Conservation (phyloP, 2,888 invertebrate genomes). For the Orthosia gothica region DNA sequence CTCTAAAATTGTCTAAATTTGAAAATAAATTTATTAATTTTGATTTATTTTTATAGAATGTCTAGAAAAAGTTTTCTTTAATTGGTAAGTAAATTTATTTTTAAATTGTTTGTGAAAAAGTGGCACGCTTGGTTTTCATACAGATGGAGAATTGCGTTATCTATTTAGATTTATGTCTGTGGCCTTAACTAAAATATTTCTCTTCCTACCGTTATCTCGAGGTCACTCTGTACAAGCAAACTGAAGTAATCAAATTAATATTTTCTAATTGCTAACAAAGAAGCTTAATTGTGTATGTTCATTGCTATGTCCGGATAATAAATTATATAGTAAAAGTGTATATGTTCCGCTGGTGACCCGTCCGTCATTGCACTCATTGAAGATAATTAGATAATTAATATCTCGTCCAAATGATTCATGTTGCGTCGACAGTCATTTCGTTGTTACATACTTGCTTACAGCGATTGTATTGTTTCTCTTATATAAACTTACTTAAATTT, state of each 20-base stretch:
- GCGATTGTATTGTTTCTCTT: not conserved
- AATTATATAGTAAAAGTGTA: constrained; percentile 24
- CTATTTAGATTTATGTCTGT: too few relatives aligned
- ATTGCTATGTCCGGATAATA: constrained; percentile 49
- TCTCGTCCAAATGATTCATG: constrained; percentile 59
- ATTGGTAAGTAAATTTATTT: too few relatives aligned
- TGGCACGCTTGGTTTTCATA: too few relatives aligned
- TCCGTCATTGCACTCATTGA: constrained; percentile 54
- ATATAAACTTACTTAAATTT: not conserved
- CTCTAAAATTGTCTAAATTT: too few relatives aligned
- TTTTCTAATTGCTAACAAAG: constrained; percentile 43
- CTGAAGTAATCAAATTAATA: constrained; percentile 45
- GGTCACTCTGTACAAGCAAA: not conserved
- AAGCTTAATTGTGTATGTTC: constrained; percentile 24
- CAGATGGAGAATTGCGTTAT: too few relatives aligned
- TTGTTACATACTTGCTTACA: constrained; percentile 2
- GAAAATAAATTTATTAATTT: too few relatives aligned
- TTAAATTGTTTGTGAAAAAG: too few relatives aligned
- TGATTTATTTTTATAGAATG: too few relatives aligned
- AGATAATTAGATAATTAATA: constrained; percentile 66
- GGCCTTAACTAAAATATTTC: not conserved
- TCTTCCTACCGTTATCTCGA: not conserved
- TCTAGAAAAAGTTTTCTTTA: too few relatives aligned
- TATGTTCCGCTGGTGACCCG: constrained; percentile 40
- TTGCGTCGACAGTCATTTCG: constrained; percentile 20